Evolutionary conservation across 2,888 invertebrate species (phyloP), one percentile per base, ranked within the genome.

Genomic region (Herminia tarsipennalis): DNA sequence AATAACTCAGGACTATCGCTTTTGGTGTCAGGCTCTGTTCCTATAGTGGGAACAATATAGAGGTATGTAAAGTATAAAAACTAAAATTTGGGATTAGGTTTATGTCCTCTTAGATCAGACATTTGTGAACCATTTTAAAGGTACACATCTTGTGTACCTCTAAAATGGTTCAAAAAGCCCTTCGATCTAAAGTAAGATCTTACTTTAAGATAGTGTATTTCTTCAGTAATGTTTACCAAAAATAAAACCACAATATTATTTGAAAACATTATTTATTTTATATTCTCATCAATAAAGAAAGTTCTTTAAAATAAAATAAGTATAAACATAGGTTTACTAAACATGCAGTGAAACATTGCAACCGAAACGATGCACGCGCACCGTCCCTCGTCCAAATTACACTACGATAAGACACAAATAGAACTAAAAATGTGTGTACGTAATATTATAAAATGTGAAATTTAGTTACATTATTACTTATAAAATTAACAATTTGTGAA

Each of bases 181-280:
- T n/a, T n/a, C n/a, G n/a, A n/a, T n/a, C n/a, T n/a, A n/a, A n/a
- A n/a, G n/a, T n/a, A n/a, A n/a, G n/a, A n/a, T n/a, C n/a, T n/a
- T n/a, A n/a, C n/a, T n/a, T n/a, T n/a, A n/a, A n/a, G n/a, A n/a
- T n/a, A n/a, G n/a, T n/a, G n/a, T n/a, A n/a, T n/a, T n/a, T n/a
- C n/a, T n/a, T n/a, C n/a, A n/a, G n/a, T n/a, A n/a, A n/a, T n/a
- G n/a, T n/a, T n/a, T n/a, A n/a, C n/a, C 14, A 22, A 12, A 53
- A 56, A 70, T 57, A 70, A 58, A 70, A 62, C 46, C 17, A 49
- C 29, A 34, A 2, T 13, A 39, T 56, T 88, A 88, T 88, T 90
- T 89, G 88, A 91, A 91, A 91, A 91, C 91, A 88, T 91, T 79
- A 81, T 90, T 91, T 89, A 90, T 91, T 90, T 89, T 90, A 90